These are phyloP conservation scores for Archips xylosteana DNA, from an alignment of 2,888 invertebrate genomes.

Conservation along the genomic window DNA sequence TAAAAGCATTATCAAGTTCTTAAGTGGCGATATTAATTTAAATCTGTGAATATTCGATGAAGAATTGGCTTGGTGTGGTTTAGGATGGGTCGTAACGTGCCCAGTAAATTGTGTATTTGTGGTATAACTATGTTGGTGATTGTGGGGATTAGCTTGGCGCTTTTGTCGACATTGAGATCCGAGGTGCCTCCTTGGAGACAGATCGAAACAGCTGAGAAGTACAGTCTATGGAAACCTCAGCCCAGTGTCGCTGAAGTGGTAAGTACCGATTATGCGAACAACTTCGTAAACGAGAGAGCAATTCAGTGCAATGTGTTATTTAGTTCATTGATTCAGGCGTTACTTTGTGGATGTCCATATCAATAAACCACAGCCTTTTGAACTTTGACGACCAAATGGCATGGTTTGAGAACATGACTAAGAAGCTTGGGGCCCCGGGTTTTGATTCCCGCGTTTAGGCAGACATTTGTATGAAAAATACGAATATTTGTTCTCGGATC, in stretches of 20 bases:
- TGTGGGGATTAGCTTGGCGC: slow-evolving; percentile 67
- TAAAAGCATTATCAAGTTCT: slow-evolving; percentile 31
- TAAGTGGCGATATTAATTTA: slow-evolving; percentile 37
- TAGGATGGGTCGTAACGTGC: slow-evolving; percentile 76
- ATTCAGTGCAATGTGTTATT: background rate
- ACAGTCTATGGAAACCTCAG: slow-evolving; percentile 56
- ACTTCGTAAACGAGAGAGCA: background rate
- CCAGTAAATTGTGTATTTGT: slow-evolving; percentile 69
- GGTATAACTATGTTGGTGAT: slow-evolving; percentile 62
- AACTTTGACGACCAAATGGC: no score
- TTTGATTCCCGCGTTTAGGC: no score
- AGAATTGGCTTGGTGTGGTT: background rate
- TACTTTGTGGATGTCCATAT: no score
- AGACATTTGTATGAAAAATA: no score
- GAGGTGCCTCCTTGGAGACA: slow-evolving; percentile 55
- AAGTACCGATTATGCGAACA: background rate
- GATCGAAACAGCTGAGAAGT: slow-evolving; percentile 67
- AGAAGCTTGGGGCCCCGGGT: no score
- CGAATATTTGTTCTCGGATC: no score
- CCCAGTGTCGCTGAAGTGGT: slow-evolving; percentile 15
- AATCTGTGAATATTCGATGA: slow-evolving; percentile 7
- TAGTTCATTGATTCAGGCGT: background rate
- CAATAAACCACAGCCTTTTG: no score
- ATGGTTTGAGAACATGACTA: no score
- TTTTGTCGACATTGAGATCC: slow-evolving; percentile 64